These are phyloP conservation scores for Xylocopa sonorina DNA, from an alignment of 1,140 invertebrate genomes.

Conservation along the genomic window DNA sequence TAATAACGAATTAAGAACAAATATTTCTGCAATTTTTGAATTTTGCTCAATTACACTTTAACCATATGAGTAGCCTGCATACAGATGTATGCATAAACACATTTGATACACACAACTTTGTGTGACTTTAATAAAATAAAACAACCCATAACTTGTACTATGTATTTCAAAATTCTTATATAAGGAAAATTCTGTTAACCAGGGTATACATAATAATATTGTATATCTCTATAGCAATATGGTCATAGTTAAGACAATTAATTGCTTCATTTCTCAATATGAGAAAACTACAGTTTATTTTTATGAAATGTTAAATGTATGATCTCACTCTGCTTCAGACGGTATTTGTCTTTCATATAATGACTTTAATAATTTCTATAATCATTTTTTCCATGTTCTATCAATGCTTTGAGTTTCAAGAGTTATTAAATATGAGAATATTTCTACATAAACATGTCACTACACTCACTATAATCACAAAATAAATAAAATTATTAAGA, in stretches of 20 bases:
- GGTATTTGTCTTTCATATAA: constrained; percentile 59
- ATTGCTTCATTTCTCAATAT: constrained; percentile 76
- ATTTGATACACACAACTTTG: not conserved
- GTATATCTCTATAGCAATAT: constrained; percentile 45
- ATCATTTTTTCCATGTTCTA: constrained; percentile 44
- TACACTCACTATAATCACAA: constrained; percentile 64
- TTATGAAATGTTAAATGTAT: constrained; percentile 59
- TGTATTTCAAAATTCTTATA: constrained; percentile 52
- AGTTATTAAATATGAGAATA: constrained; percentile 70
- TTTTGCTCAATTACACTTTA: constrained; percentile 5
- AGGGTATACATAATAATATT: constrained; percentile 35
- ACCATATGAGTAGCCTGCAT: constrained; percentile 7
- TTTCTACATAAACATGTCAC: constrained; percentile 69
- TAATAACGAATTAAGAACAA: constrained; percentile 46
- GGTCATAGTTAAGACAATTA: constrained; percentile 53
- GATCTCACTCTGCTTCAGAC: constrained; percentile 70
- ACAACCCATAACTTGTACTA: constrained; percentile 53
- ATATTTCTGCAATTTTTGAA: constrained; percentile 38
- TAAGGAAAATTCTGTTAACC: constrained; percentile 29
- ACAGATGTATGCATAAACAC: constrained; percentile 9
- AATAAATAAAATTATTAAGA: constrained; percentile 66
- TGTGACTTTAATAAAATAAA: constrained; percentile 28
- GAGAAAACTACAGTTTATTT: constrained; percentile 73
- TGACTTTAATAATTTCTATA: constrained; percentile 62
- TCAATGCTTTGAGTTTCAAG: constrained; percentile 58